Evolutionary conservation across 2,888 invertebrate species (phyloP).

Genomic region (Nudaria mundana): DNA sequence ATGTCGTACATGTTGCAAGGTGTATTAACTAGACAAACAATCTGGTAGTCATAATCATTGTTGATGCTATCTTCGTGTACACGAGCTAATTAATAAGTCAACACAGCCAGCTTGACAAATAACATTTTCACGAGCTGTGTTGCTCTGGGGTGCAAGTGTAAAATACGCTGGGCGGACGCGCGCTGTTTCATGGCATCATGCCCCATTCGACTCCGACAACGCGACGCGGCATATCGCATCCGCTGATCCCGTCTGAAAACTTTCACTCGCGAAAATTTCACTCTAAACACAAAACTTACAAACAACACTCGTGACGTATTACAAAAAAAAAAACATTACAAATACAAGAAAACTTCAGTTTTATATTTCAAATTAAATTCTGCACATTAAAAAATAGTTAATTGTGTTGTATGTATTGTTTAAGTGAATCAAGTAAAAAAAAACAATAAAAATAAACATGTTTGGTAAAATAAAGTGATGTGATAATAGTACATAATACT

Average conservation of each 20-base stretch:
- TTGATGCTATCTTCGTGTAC: constrained; percentile 28
- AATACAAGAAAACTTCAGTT: not conserved
- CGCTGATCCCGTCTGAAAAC: constrained; percentile 48
- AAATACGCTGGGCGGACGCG: constrained; percentile 18
- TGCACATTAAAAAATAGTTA: too few species aligned
- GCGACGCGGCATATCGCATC: constrained; percentile 55
- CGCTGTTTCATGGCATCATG: constrained; percentile 8
- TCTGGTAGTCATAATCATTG: constrained; percentile 27
- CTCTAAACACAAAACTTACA: constrained; percentile 4
- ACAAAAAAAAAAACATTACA: not conserved
- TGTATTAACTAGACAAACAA: constrained; percentile 25
- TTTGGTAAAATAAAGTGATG: constrained; percentile 15
- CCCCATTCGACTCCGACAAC: constrained; percentile 59
- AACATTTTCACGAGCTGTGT: constrained; percentile 32
- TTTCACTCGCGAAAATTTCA: constrained; percentile 45
- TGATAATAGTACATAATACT: constrained; percentile 17
- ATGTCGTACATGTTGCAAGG: constrained; percentile 5
- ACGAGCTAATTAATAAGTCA: constrained; percentile 37
- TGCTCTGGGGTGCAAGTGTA: constrained; percentile 39
- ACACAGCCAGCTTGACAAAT: constrained; percentile 37
- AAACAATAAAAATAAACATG: too few species aligned
- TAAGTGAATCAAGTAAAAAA: too few species aligned
- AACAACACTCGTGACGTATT: too few species aligned
- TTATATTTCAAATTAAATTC: not conserved
- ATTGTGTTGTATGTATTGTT: too few species aligned